A percentile compares a stretch with the other conserved stretches of the same genome.
Conservation (phyloP, 2,113 vertebrate genomes). For the Furnarius figulus region DNA sequence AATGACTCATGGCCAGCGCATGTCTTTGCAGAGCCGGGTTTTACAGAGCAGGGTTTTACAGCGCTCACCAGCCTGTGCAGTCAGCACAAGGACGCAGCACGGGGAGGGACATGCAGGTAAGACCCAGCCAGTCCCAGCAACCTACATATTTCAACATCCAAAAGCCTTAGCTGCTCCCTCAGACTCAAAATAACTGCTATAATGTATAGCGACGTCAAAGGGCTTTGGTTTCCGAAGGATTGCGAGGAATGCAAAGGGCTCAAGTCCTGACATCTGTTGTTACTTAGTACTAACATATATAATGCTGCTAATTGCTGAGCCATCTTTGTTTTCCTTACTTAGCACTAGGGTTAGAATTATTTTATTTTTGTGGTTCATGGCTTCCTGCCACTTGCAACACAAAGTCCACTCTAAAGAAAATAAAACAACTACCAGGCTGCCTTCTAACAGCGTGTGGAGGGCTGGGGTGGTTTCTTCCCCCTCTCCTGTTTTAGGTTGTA, state of each 20-base stretch:
- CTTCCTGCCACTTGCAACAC: conserved; percentile 80
- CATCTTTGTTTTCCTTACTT: conserved; percentile 86
- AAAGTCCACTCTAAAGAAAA: conserved; percentile 80
- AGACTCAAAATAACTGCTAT: conserved; percentile 59
- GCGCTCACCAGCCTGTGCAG: conserved; percentile 60
- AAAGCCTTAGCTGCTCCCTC: conserved; percentile 24
- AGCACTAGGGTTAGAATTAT: conserved; percentile 83
- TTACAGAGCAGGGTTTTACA: conserved; percentile 62
- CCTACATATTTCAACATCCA: not conserved
- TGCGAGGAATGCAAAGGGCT: conserved; percentile 73
- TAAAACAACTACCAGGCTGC: conserved; percentile 74
- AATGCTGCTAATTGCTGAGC: conserved; percentile 84
- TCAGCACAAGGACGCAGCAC: conserved; percentile 64
- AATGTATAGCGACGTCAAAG: conserved; percentile 71
- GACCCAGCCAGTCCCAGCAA: conserved; percentile 17
- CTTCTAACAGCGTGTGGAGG: conserved; percentile 51
- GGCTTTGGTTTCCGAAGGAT: conserved; percentile 75
- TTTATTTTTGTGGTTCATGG: conserved; percentile 84
- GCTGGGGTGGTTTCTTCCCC: not conserved
- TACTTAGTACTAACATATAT: conserved; percentile 84
- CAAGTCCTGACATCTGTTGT: conserved; percentile 80
- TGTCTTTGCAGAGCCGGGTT: conserved; percentile 77
- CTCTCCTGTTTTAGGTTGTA: not conserved
- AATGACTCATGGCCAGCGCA: conserved; percentile 81
- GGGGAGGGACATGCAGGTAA: conserved; percentile 65